phyloP scores from a whole-genome alignment of 2,113 vertebrate species.

The Phaethornis superciliosus region DNA sequence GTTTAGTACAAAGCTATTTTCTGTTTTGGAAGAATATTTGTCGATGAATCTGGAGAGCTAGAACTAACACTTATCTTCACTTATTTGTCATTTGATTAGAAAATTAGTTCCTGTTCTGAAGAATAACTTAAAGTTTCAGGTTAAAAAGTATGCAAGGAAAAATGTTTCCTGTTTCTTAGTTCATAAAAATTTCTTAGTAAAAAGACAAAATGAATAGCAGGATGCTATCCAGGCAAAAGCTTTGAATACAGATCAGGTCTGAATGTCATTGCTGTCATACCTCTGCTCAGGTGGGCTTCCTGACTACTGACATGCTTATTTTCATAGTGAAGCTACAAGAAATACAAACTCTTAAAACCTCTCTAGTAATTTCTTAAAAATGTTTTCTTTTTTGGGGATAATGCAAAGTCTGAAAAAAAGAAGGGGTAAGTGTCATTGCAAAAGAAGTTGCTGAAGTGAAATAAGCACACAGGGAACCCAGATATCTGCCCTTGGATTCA shows the following conservation, averaged over 20 bases:
- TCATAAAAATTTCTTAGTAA: not conserved
- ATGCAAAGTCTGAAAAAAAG: not conserved
- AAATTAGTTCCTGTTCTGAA: not conserved
- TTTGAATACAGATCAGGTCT: not conserved
- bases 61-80: not conserved
- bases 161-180: not conserved
- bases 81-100: not conserved
- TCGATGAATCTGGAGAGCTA: not conserved
- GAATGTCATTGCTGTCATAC: not conserved
- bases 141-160: not conserved
- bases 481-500: not conserved
- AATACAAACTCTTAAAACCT: accelerated
- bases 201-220: not conserved
- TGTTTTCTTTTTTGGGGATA: not conserved
- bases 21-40: not conserved
- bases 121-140: not conserved
- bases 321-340: not conserved
- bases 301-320: not conserved
- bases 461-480: not conserved
- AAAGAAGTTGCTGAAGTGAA: not conserved
- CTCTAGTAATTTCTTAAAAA: not conserved
- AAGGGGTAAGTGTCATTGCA: not conserved
- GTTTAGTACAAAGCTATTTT: not conserved
- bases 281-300: not conserved
- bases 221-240: not conserved